Conservation (phyloP, 2,797 vertebrate species). For the Trachops cirrhosus region DNA sequence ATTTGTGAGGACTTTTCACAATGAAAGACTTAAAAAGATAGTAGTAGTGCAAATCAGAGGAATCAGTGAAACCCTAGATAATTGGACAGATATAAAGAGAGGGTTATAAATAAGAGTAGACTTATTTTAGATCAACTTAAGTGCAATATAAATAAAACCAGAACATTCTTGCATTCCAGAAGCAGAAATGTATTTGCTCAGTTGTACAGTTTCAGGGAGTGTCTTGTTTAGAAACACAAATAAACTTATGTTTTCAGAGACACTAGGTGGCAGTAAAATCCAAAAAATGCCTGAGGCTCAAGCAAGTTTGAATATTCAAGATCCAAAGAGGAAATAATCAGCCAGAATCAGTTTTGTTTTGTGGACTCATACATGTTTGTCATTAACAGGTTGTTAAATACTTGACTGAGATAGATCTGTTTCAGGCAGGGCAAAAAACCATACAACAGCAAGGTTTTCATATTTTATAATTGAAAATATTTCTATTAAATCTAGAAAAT, state of each 20-base stretch:
- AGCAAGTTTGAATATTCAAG: background rate
- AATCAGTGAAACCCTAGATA: background rate
- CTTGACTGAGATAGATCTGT: background rate
- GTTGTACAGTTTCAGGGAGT: background rate
- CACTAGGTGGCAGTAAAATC: conserved; percentile 84
- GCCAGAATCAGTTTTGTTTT: conserved; percentile 5
- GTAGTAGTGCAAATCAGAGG: background rate
- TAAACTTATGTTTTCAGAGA: background rate
- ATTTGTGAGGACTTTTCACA: background rate
- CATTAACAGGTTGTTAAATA: background rate
- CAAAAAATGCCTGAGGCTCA: conserved; percentile 6
- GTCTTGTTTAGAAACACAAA: conserved; percentile 26
- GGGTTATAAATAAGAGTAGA: background rate
- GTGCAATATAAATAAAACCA: background rate
- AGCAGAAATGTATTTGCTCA: background rate
- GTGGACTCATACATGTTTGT: background rate
- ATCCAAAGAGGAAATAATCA: background rate
- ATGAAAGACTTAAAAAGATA: background rate
- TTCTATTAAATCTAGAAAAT: background rate
- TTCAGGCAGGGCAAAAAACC: background rate
- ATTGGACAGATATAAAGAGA: background rate
- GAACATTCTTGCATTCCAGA: background rate
- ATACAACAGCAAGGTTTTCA: background rate
- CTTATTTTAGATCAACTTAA: background rate
- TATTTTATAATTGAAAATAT: background rate